These are phyloP conservation scores for Craterocephalus amniculus DNA, from an alignment of 2,797 vertebrate genomes.

Conservation along the genomic window DNA sequence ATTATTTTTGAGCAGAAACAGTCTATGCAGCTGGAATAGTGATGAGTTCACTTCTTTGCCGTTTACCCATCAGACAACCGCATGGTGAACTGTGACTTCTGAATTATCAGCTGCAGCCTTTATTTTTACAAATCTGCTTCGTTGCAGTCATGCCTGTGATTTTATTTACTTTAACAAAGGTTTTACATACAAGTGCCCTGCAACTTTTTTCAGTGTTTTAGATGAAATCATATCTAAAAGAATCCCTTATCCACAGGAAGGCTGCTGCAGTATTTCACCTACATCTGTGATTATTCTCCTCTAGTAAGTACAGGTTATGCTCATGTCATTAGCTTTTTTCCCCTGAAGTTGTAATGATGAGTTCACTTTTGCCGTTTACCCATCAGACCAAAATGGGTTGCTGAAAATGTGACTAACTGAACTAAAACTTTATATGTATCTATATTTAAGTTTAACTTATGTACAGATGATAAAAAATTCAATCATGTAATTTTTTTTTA, in stretches of 20 bases:
- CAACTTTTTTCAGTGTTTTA: neutral
- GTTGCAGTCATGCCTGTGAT: neutral
- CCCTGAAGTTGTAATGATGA: conserved; percentile 58
- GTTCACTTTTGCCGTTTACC: conserved; percentile 83
- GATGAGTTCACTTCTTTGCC: conserved; percentile 75
- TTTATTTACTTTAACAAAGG: neutral
- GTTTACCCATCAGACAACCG: conserved; percentile 88
- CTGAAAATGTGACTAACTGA: conserved; percentile 82
- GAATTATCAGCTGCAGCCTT: conserved; percentile 65
- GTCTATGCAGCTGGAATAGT: conserved; percentile 47
- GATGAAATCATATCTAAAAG: neutral
- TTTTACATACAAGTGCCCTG: neutral
- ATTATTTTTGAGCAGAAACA: neutral
- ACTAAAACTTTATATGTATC: conserved; percentile 2
- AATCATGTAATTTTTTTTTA: neutral
- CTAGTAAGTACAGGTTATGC: neutral
- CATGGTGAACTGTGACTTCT: conserved; percentile 80
- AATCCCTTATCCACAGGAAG: conserved; percentile 38
- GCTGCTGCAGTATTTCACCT: neutral
- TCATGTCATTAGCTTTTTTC: neutral
- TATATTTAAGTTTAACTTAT: neutral
- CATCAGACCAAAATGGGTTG: conserved; percentile 85
- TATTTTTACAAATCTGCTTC: neutral
- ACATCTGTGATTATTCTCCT: neutral
- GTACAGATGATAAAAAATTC: neutral